phyloP scores from a whole-genome alignment of 2,888 invertebrate species.

The Leuctra nigra region DNA sequence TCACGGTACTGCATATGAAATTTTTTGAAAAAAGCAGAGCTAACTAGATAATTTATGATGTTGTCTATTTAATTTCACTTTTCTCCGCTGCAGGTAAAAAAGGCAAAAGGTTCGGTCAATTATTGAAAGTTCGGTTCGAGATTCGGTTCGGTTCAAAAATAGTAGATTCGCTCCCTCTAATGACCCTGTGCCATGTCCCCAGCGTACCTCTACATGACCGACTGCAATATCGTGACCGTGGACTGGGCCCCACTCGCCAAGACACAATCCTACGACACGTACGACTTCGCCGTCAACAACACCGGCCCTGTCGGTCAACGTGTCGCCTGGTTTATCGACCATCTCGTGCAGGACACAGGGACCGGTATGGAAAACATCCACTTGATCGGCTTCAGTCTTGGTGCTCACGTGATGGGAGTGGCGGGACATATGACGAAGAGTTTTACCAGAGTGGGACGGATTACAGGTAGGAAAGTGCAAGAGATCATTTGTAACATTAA shows the following conservation, averaged over 20 bases:
- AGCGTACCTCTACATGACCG: conserved; percentile 14
- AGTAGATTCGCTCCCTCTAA: no score
- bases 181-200: not conserved
- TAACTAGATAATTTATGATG: no score
- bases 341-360: not conserved
- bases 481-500: no score
- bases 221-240: conserved; percentile 33
- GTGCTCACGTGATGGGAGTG: conserved; percentile 19
- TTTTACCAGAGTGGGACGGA: not conserved
- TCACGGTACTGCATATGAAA: no score
- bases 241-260: conserved; percentile 33
- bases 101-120: no score
- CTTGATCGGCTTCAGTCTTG: conserved; percentile 22
- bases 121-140: no score
- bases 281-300: conserved; percentile 31
- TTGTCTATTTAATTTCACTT: no score
- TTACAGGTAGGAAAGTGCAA: no score
- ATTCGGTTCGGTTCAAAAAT: no score
- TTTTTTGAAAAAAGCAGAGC: no score
- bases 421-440: not conserved
- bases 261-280: conserved; percentile 27
- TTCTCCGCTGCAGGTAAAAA: no score
- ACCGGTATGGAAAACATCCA: conserved; percentile 21
- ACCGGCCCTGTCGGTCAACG: conserved; percentile 7
- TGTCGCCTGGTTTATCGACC: conserved; percentile 1